Base-by-base conservation (phyloP, 1,140 invertebrate species). In the Drosophila nikananu region DNA sequence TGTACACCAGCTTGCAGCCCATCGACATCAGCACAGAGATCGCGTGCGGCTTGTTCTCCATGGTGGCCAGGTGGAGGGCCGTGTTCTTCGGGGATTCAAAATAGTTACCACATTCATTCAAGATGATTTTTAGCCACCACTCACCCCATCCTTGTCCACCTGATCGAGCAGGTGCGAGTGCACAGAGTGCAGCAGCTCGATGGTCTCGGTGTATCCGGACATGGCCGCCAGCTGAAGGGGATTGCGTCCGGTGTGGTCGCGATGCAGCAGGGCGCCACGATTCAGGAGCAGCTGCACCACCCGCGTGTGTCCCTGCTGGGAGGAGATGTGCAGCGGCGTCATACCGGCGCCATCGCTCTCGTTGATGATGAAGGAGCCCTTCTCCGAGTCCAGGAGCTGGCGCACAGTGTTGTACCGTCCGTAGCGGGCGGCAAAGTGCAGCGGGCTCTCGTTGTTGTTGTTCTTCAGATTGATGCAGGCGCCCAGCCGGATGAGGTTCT, bases 361-460 rank as follows among this genome's bases (percentile, higher is more conserved):
- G 81, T 97, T 97, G 59, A 97, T 97, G 32, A 97, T 97, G 54
- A 97, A 96, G 2, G 96, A 96, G 8, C 96, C 96, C 92, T 97
- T 97, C 83, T 97, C 96, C 0, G 96, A 97, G 83, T 97, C 96
- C 7, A 98, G 93, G 5, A 98, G 94, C 79, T 97, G 95, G 32
- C 95, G 94, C 21, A 96, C 96, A 0, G 97, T 98, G 86, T 98
- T 96, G 86, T 96, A 97, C 7, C 97, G 94, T 0, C 97, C 97
- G 91, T 97, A 98, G 86, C 97, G 96, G 5, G 97, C 97, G n/a
- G 97, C 97, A 93, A 98, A 98, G 93, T 98, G 97, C 44, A 98
- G 91, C 0, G 97, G 97, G 78, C 97, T 97, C 92, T 98, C 97
- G 81, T 98, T 97, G 57, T 97, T 96, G 84, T 98, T 97, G 92